Percentiles rank a stretch among this genome's conserved stretches.
Evolutionary conservation across 2,797 vertebrate genomes (phyloP).

Genomic region (Notoglanidium macrostoma): DNA sequence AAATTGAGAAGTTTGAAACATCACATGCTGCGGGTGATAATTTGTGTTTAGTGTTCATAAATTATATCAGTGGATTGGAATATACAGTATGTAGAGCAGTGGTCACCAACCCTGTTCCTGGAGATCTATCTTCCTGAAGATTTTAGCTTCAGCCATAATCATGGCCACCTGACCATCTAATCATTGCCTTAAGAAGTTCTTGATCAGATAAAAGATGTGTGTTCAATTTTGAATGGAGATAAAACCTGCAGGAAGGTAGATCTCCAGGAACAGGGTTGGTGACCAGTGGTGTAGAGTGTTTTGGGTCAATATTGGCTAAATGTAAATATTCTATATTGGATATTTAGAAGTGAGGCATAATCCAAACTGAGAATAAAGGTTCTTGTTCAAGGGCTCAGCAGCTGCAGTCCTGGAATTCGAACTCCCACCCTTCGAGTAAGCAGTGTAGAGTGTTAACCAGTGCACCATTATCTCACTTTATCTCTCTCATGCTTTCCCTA

Average conservation of each 20-base stretch:
- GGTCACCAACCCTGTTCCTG: no score
- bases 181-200: no score
- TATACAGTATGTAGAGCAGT: no score
- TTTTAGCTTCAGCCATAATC: no score
- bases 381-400: not conserved
- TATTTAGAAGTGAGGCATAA: not conserved
- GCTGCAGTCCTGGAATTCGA: not conserved
- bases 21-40: not conserved
- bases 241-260: no score
- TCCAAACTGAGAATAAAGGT: not conserved
- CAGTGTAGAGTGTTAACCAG: not conserved
- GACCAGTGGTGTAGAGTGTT: not conserved
- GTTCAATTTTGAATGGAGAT: no score
- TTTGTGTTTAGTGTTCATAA: not conserved
- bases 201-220: no score
- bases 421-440: not conserved
- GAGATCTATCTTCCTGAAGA: no score
- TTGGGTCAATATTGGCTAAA: not conserved
- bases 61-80: no score
- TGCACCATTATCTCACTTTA: constrained; percentile 7
- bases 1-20: not conserved
- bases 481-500: constrained; percentile 26
- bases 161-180: no score
- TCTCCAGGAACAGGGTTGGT: no score
- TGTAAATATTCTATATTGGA: not conserved